Evolutionary conservation across 2,113 vertebrate species (phyloP).

Genomic region (Hystrix cristata): DNA sequence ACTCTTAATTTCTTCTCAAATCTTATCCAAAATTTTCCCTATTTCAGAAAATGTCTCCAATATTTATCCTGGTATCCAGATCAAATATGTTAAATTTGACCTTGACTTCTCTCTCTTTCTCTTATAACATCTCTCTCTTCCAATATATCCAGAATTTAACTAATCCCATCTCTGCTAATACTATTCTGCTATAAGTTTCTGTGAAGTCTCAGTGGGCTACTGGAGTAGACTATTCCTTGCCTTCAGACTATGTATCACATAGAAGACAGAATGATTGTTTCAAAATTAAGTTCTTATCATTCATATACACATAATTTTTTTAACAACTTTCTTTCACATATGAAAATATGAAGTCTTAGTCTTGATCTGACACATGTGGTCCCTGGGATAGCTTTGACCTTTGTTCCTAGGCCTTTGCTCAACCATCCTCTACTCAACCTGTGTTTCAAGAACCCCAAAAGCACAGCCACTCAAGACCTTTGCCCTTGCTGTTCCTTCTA

Average conservation of each 20-base stretch:
- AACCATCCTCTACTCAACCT: background rate
- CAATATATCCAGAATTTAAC: background rate
- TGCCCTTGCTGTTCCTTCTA: background rate
- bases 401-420: background rate
- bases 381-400: background rate
- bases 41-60: background rate
- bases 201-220: background rate
- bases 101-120: background rate
- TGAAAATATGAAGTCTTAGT: background rate
- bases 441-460: background rate
- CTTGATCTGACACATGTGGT: no score
- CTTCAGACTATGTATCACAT: background rate
- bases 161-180: background rate
- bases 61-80: background rate
- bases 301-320: background rate
- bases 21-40: background rate
- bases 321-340: background rate
- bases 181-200: background rate
- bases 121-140: background rate
- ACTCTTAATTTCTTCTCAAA: background rate
- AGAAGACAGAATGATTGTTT: slow-evolving; percentile 20
- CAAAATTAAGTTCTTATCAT: background rate
- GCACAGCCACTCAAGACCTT: no score
- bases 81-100: no score
- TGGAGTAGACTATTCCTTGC: background rate